These are phyloP conservation scores for Eubasilissa regina DNA, from an alignment of 1,140 invertebrate species.

Conservation along the genomic window DNA sequence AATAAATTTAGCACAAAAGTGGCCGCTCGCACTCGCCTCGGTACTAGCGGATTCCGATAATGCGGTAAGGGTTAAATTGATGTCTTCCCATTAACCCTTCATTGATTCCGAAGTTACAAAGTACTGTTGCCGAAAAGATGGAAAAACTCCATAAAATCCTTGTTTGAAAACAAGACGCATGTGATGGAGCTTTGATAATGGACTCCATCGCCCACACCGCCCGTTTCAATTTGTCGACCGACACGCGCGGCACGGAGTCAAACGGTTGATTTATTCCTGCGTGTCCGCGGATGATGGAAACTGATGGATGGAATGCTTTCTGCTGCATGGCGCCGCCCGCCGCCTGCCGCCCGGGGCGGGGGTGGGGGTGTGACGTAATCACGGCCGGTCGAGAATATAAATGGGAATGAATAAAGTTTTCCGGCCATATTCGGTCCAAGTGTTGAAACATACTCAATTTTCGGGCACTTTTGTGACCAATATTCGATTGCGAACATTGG, in stretches of 20 bases:
- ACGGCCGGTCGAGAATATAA: neutral
- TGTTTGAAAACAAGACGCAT: neutral
- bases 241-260: neutral
- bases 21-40: too few relatives aligned
- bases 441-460: too few relatives aligned
- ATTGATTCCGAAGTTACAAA: neutral
- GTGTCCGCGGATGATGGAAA: neutral
- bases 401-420: neutral
- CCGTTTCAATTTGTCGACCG: neutral
- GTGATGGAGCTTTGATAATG: neutral
- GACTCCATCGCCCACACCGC: neutral
- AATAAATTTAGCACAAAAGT: too few relatives aligned
- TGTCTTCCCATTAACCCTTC: slow-evolving; percentile 2
- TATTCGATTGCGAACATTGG: too few relatives aligned
- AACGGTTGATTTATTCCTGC: neutral
- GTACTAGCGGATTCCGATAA: neutral
- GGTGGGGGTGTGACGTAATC: neutral
- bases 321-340: neutral
- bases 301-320: neutral
- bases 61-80: neutral
- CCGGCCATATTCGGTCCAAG: too few relatives aligned
- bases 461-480: too few relatives aligned
- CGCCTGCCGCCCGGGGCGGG: too few relatives aligned
- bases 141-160: slow-evolving; percentile 6
- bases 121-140: slow-evolving; percentile 6